Evolutionary conservation across 2,113 vertebrate species (phyloP).

Genomic region (Cyprinodon tularosa): DNA sequence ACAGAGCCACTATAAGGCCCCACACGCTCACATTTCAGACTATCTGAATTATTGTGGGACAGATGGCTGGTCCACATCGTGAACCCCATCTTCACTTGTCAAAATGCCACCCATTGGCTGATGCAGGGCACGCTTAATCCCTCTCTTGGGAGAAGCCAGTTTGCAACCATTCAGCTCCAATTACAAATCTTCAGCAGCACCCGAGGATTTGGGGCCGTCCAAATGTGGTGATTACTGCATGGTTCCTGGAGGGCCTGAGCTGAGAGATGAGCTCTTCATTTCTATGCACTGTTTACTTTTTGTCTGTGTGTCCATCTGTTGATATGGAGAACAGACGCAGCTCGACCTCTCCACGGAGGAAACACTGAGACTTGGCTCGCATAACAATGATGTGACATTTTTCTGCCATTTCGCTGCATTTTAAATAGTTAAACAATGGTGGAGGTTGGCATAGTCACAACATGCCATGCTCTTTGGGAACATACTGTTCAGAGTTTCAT

Average conservation of each 20-base stretch:
- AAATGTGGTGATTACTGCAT: conserved; percentile 63
- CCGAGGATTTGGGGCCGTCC: conserved; percentile 65
- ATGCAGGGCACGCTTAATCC: conserved; percentile 55
- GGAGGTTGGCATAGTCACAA: conserved; percentile 7
- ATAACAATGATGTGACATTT: conserved; percentile 57
- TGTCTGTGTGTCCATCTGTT: conserved; percentile 74
- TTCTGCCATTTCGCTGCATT: conserved; percentile 41
- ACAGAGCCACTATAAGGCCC: conserved; percentile 38
- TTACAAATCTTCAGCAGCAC: conserved; percentile 69
- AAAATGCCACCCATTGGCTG: conserved; percentile 58
- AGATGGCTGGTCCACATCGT: conserved; percentile 61
- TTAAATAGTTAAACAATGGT: conserved; percentile 33
- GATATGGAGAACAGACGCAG: conserved; percentile 47
- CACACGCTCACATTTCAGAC: conserved; percentile 51
- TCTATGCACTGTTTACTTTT: conserved; percentile 65
- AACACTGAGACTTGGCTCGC: conserved; percentile 51
- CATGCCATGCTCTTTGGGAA: conserved; percentile 8
- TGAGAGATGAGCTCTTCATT: conserved; percentile 62
- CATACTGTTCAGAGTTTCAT: conserved; percentile 16
- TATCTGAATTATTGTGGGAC: conserved; percentile 62
- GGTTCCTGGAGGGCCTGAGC: conserved; percentile 58
- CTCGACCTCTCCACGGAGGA: conserved; percentile 46
- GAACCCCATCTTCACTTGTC: conserved; percentile 65
- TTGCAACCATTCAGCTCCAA: conserved; percentile 67
- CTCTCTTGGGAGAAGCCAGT: conserved; percentile 51